Conservation (phyloP, 2,888 invertebrate genomes). For the Rhagonycha fulva region DNA sequence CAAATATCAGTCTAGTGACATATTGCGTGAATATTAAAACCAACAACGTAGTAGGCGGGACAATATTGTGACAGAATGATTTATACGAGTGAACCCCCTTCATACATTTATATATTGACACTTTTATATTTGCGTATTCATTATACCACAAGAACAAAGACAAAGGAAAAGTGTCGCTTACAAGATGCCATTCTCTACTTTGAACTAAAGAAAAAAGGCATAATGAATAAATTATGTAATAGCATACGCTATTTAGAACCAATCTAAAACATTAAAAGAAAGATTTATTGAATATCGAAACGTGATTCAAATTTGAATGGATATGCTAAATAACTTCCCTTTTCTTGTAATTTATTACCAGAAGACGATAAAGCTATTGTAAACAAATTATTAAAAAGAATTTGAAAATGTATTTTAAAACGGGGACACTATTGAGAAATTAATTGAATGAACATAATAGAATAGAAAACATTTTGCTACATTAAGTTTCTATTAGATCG, state of each 20-base stretch:
- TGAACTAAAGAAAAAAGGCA: background rate
- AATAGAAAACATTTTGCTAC: background rate
- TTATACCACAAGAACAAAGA: conserved; percentile 3
- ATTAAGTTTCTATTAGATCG: background rate
- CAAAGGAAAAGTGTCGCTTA: background rate
- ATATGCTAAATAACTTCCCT: background rate
- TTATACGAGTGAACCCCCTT: conserved; percentile 28
- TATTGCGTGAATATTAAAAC: conserved; percentile 33
- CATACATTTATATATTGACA: conserved; percentile 30
- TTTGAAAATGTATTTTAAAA: background rate
- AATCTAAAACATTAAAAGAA: background rate
- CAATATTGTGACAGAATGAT: conserved; percentile 31
- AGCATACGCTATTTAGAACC: background rate
- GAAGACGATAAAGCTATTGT: background rate
- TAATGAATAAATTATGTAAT: background rate
- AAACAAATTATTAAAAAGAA: background rate
- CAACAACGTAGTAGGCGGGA: conserved; percentile 27
- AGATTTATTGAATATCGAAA: background rate
- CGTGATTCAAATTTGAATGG: background rate
- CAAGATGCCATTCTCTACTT: background rate
- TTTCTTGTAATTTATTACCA: background rate
- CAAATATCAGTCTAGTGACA: conserved; percentile 29
- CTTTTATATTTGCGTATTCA: conserved; percentile 27
- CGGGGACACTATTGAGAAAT: background rate
- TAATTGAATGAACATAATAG: background rate